Evolutionary conservation across 2,797 vertebrate species (phyloP).

Genomic region (Argya squamiceps): DNA sequence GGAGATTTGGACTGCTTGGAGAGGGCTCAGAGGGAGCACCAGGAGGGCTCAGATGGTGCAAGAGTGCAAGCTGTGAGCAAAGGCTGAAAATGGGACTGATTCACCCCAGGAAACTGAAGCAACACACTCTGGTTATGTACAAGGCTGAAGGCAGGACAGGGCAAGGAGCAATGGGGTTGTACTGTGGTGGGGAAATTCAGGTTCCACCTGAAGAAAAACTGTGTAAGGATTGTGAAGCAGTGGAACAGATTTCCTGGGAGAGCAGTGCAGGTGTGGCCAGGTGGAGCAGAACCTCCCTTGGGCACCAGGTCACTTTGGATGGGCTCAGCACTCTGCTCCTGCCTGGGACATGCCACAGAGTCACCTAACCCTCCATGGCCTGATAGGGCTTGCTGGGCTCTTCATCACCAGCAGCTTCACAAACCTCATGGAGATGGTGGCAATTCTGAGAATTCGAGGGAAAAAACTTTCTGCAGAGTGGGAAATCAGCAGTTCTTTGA

Average conservation of each 20-base stretch:
- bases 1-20: background rate
- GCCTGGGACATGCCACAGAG: background rate
- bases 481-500: background rate
- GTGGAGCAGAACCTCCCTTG: no score
- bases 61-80: background rate
- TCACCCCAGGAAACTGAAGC: background rate
- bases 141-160: background rate
- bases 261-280: background rate
- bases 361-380: background rate
- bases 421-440: background rate
- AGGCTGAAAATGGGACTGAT: accelerated
- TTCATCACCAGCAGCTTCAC: background rate
- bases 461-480: background rate
- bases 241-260: background rate
- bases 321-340: background rate
- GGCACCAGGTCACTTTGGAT: background rate
- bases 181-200: background rate
- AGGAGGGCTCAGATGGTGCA: background rate
- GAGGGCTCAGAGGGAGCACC: background rate
- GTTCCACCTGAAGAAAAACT: background rate
- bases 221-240: background rate
- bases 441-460: background rate
- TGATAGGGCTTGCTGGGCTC: background rate
- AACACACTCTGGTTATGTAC: accelerated
- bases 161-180: background rate